Conservation (phyloP, 2,797 vertebrate species). For the Nyctalus aviator region DNA sequence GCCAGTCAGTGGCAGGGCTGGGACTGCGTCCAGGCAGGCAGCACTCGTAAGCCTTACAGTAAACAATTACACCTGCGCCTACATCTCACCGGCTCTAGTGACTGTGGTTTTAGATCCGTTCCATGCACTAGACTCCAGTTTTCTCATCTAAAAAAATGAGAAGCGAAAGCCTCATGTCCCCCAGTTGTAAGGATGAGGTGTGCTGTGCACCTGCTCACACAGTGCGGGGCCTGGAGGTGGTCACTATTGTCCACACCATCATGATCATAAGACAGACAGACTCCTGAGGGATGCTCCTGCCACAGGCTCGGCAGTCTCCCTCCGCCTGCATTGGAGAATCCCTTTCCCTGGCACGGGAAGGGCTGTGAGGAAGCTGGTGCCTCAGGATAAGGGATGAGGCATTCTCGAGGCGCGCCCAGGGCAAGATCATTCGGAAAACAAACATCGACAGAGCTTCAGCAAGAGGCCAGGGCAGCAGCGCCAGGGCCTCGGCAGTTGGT, state of each 20-base stretch:
- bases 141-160: neutral
- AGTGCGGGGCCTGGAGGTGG: accelerated
- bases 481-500: neutral
- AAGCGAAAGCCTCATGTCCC: neutral
- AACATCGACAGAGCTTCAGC: conserved; percentile 35
- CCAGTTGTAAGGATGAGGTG: no score
- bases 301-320: neutral
- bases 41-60: neutral
- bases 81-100: no score
- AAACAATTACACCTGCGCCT: neutral
- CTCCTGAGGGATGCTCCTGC: neutral
- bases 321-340: neutral
- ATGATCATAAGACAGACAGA: neutral
- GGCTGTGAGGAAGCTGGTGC: neutral
- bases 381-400: neutral
- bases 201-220: neutral
- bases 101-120: neutral
- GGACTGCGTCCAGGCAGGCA: no score
- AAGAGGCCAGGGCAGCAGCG: neutral
- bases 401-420: neutral
- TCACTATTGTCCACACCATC: neutral
- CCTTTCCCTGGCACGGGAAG: neutral
- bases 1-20: neutral
- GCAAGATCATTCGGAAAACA: conserved; percentile 58
- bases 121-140: neutral